Conservation (phyloP, 2,797 vertebrate species). For the Mareca penelope region DNA sequence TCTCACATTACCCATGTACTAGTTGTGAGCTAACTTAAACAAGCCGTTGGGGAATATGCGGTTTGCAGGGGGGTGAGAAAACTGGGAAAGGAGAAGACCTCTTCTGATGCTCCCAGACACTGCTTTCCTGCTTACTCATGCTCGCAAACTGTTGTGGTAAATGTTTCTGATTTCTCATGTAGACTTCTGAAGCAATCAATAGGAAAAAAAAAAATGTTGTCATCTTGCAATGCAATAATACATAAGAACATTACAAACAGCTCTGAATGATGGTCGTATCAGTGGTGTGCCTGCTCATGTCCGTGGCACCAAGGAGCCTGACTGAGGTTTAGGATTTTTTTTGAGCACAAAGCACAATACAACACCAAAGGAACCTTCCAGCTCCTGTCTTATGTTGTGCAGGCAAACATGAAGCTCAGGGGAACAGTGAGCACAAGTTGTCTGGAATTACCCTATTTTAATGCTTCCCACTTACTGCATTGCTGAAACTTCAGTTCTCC, state of each 20-base stretch:
- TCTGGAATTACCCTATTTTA: not conserved
- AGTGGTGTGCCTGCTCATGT: not conserved
- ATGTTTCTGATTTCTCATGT: not conserved
- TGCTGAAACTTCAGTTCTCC: not conserved
- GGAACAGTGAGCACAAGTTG: not conserved
- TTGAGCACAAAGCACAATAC: no score
- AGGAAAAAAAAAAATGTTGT: not conserved
- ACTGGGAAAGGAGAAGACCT: not conserved
- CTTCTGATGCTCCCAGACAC: not conserved
- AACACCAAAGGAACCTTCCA: not conserved
- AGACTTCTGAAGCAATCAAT: not conserved
- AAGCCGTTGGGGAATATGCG: conserved; percentile 40
- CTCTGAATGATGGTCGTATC: not conserved
- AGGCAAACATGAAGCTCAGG: not conserved
- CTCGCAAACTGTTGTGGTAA: not conserved
- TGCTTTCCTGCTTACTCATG: conserved; percentile 8
- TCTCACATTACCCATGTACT: conserved; percentile 63
- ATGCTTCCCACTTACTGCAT: not conserved
- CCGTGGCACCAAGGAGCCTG: accelerated
- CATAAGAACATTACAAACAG: no score
- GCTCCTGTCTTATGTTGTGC: not conserved
- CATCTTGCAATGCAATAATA: not conserved
- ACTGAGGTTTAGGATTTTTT: not conserved
- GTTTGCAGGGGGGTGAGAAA: conserved; percentile 17
- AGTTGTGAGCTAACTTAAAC: conserved; percentile 2